Conservation (phyloP, 2,113 vertebrate species). For the Sorex araneus region DNA sequence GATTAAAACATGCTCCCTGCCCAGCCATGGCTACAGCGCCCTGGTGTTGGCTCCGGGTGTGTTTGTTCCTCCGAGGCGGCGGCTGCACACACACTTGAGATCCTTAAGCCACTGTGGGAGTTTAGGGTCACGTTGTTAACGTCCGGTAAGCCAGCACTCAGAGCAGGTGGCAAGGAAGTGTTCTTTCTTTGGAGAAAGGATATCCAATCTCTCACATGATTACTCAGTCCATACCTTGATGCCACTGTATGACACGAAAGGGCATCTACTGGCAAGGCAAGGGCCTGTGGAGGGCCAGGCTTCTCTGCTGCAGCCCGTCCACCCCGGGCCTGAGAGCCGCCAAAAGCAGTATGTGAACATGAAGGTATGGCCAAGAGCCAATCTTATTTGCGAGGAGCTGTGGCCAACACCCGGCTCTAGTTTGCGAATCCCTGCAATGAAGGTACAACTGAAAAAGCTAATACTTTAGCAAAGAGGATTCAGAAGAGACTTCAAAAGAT, state of each 20-base stretch:
- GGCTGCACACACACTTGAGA: background rate
- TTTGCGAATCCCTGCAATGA: background rate
- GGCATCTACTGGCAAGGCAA: background rate
- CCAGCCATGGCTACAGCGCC: conserved; percentile 24
- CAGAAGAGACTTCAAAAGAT: conserved; percentile 39
- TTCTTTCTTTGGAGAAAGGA: conserved; percentile 26
- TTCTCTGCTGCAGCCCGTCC: background rate
- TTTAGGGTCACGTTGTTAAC: background rate
- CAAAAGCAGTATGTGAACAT: background rate
- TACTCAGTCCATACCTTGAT: background rate
- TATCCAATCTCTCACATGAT: background rate
- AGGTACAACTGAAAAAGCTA: background rate
- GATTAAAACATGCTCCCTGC: conserved; percentile 30
- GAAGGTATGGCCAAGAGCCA: too few relatives aligned
- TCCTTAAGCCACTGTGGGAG: background rate
- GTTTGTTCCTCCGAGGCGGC: conserved; percentile 4
- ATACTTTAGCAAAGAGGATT: background rate
- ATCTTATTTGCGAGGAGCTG: background rate
- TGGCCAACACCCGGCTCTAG: background rate
- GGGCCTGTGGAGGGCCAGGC: background rate
- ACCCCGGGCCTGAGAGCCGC: background rate
- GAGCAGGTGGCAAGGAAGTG: background rate
- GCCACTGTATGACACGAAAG: background rate
- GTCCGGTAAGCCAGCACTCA: background rate
- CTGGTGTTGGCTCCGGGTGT: background rate